Evolutionary conservation across 2,113 vertebrate species (phyloP), one percentile per base, ranked within the genome.

Genomic region (Notarius quadriscutis): DNA sequence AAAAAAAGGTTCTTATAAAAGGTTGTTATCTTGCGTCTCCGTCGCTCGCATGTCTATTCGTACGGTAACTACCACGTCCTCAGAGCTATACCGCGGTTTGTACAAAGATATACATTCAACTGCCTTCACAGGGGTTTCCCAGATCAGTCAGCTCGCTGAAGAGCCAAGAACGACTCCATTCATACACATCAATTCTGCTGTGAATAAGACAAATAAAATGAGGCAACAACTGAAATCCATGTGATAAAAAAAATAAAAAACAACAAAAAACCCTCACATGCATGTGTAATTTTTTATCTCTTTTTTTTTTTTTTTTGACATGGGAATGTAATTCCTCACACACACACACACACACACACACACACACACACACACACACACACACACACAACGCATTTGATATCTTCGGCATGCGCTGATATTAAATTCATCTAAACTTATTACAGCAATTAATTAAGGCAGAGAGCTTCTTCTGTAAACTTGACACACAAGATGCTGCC

Each of bases 1-100:
- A 99, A 99, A 99, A 41, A 41, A 99, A 96, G 96, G 97, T 98
- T 99, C 97, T 98, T 83, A 63, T 83, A 98, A 97, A 99, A 98
- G 93, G 93, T 41, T 41, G 55, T 98, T 97, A 97, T 97, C 96
- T 96, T 95, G 95, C 96, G 95, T 93, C 96, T 96, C 95, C 94
- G 92, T 95, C 92, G 94, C 92, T 96, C 92, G 93, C 92, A 91
- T 89, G 75, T 94, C 95, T 96, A 95, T 94, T 88, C 93, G 93
- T 96, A 95, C 92, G 89, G 90, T 97, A 94, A 96, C 97, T 98
- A 97, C 95, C 94, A 96, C 96, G 95, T 97, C 96, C 96, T 97
- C 96, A 95, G 96, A 98, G 96, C 96, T 95, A 96, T 94, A 95
- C 94, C 93, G 92, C 92, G 96, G 97, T 81, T 94, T 98, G 95